phyloP scores from a whole-genome alignment of 2,113 vertebrate genomes.

The Sorex fumeus region DNA sequence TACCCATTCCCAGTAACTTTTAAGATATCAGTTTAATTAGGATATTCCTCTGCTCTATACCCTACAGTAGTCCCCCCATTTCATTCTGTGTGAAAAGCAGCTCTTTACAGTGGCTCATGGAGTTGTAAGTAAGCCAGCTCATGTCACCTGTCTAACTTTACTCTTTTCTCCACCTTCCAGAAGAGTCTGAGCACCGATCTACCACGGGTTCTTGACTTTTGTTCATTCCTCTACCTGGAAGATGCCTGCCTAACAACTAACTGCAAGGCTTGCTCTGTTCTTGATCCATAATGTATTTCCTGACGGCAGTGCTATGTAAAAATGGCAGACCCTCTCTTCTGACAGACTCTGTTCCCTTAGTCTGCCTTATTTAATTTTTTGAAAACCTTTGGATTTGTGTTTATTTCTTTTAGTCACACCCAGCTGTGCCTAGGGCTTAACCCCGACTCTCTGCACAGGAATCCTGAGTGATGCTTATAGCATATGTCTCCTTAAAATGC shows the following conservation, averaged over 20 bases:
- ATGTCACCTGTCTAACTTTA: background rate
- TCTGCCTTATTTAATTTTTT: background rate
- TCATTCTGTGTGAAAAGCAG: background rate
- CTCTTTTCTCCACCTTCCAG: background rate
- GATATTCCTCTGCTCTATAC: background rate
- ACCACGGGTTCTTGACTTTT: background rate
- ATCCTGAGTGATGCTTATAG: no score
- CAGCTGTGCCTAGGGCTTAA: no score
- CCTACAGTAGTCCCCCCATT: background rate
- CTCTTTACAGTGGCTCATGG: background rate
- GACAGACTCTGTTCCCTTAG: background rate
- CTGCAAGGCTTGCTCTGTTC: background rate
- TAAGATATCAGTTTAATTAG: background rate
- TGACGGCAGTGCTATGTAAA: background rate
- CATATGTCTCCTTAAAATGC: no score
- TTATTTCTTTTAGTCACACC: no score
- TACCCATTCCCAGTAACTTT: background rate
- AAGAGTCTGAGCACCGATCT: background rate
- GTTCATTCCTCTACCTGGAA: background rate
- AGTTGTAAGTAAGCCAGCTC: background rate
- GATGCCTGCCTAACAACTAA: background rate
- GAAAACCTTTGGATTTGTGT: no score
- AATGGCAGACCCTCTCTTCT: background rate
- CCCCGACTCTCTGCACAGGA: no score
- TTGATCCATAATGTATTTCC: background rate